Evolutionary conservation across 2,113 vertebrate genomes (phyloP).

Genomic region (Oncorhynchus gorbuscha): DNA sequence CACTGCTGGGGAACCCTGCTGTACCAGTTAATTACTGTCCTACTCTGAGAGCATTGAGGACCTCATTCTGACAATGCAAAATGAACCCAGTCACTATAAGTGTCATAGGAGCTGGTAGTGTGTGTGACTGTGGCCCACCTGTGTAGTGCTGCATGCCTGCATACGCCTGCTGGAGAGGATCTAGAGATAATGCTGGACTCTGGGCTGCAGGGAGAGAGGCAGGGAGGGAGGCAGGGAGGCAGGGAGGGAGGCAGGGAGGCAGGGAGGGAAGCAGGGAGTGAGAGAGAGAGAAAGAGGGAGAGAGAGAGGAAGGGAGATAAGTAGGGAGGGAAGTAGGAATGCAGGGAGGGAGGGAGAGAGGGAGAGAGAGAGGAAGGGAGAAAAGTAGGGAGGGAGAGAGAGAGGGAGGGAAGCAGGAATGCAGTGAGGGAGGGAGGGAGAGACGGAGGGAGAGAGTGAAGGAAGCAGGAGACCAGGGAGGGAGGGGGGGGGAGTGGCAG

Average conservation of each 20-base stretch:
- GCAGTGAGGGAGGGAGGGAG: neutral
- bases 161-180: slow-evolving; percentile 87
- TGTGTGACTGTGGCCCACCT: slow-evolving; percentile 55
- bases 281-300: no score
- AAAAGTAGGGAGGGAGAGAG: no score
- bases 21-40: no score
- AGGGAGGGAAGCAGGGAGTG: no score
- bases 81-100: no score
- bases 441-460: no score
- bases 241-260: no score
- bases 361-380: rapidly evolving
- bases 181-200: slow-evolving; percentile 80
- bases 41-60: no score
- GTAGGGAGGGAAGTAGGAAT: neutral
- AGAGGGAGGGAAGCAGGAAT: slow-evolving; percentile 28
- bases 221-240: neutral
- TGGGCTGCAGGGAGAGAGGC: slow-evolving; percentile 68
- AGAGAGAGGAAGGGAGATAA: no score
- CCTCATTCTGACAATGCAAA: no score
- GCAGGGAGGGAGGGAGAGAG: neutral
- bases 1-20: no score
- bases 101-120: slow-evolving; percentile 80
- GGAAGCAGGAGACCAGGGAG: no score
- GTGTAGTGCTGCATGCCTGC: slow-evolving; percentile 73
- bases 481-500: neutral